Evolutionary conservation across 1,140 invertebrate species (phyloP).

Genomic region (Penaeus japonicus): DNA sequence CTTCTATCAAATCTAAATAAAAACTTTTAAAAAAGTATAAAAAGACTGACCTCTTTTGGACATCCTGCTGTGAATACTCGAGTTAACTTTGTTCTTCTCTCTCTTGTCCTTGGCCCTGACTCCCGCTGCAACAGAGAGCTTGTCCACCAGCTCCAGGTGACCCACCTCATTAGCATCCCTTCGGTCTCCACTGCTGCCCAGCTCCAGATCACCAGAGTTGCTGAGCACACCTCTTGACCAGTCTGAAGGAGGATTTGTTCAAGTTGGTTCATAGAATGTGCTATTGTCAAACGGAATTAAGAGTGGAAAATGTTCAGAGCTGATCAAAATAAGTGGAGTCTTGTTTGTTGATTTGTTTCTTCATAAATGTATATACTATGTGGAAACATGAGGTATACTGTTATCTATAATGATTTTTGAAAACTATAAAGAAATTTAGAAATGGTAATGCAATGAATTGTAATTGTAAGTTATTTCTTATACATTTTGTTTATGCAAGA

Average conservation of each 20-base stretch:
- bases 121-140: conserved; percentile 38
- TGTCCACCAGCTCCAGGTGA: conserved; percentile 45
- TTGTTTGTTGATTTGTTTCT: no score
- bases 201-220: conserved; percentile 12
- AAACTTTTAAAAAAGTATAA: neutral
- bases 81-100: conserved; percentile 39
- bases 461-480: no score
- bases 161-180: conserved; percentile 36
- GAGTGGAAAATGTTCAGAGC: no score
- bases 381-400: no score
- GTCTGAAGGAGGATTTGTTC: conserved; percentile 1
- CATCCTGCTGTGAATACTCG: conserved; percentile 16
- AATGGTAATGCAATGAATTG: no score
- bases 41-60: conserved; percentile 28
- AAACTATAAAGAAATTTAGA: no score
- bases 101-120: conserved; percentile 49
- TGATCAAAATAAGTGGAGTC: no score
- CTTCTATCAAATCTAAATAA: neutral
- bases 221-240: conserved; percentile 41
- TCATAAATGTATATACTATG: no score
- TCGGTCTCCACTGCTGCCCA: neutral
- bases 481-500: no score
- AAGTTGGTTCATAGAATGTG: no score
- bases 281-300: no score
- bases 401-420: no score